Percentiles rank a stretch among this genome's conserved stretches.
These are phyloP conservation scores for Yponomeuta sedellus DNA, from an alignment of 2,888 invertebrate genomes.

Conservation along the genomic window DNA sequence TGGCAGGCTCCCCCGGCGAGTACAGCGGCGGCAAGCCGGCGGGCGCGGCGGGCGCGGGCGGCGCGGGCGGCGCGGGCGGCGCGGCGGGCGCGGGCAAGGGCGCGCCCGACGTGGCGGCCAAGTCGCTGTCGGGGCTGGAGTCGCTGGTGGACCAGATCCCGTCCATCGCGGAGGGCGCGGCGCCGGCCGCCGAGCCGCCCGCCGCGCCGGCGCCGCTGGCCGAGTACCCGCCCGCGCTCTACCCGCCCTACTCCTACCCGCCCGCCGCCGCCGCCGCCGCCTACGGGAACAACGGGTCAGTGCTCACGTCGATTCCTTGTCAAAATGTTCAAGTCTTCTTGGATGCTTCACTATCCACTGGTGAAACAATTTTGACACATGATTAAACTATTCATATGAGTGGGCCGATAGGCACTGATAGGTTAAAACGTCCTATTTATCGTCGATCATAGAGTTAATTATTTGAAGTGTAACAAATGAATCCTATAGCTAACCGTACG, in stretches of 20 bases:
- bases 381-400: too few relatives aligned
- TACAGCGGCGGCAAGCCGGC: too few relatives aligned
- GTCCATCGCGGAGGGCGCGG: constrained; percentile 84
- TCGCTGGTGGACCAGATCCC: constrained; percentile 95
- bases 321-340: too few relatives aligned
- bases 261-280: constrained; percentile 35
- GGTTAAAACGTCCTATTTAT: too few relatives aligned
- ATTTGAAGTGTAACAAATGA: too few relatives aligned
- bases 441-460: too few relatives aligned
- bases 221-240: constrained; percentile 43
- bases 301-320: too few relatives aligned
- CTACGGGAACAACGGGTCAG: constrained; percentile 57
- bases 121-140: constrained; percentile 90
- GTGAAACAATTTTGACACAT: too few relatives aligned
- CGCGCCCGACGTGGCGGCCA: constrained; percentile 84
- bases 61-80: constrained; percentile 48
- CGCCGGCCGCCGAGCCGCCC: constrained; percentile 27
- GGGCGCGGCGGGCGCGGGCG: background rate
- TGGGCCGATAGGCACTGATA: too few relatives aligned
- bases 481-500: too few relatives aligned
- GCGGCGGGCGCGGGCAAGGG: constrained; percentile 44
- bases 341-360: too few relatives aligned
- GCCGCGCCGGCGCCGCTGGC: constrained; percentile 41
- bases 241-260: constrained; percentile 57
- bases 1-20: too few relatives aligned